Conservation (phyloP, 2,888 invertebrate species). For the Mycogona germanica region DNA sequence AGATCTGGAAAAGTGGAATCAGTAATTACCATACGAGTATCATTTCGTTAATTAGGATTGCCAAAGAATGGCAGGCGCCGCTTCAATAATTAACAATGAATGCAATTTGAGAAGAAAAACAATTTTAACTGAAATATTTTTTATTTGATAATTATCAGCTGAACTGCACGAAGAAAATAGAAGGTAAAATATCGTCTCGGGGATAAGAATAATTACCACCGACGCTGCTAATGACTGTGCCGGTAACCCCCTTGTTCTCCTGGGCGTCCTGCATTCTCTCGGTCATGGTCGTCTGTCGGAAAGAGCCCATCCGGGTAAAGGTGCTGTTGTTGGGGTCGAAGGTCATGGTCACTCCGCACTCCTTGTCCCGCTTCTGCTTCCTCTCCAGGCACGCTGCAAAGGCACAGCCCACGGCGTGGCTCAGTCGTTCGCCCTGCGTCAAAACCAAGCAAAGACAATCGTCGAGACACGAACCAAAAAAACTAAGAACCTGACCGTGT, state of each 20-base stretch:
- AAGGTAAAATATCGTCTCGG: no score
- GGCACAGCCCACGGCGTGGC: slow-evolving; percentile 98
- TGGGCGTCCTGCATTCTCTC: slow-evolving; percentile 60
- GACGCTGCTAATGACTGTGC: no score
- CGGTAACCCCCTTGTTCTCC: no score
- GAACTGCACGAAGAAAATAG: no score
- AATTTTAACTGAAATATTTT: no score
- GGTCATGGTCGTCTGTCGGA: slow-evolving; percentile 69
- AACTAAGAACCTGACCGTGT: neutral
- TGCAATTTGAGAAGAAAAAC: no score
- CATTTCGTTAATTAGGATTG: no score
- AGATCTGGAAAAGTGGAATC: neutral
- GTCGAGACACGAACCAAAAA: neutral
- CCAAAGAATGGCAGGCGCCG: no score
- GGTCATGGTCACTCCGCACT: slow-evolving; percentile 86
- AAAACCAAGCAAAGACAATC: slow-evolving; percentile 9
- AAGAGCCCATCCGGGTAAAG: slow-evolving; percentile 86
- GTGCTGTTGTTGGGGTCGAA: slow-evolving; percentile 80
- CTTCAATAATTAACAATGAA: no score
- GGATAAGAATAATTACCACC: no score
- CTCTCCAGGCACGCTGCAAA: slow-evolving; percentile 96
- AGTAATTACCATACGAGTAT: neutral
- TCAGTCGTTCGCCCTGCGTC: slow-evolving; percentile 87
- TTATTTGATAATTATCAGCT: no score
- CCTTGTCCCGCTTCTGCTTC: slow-evolving; percentile 94